phyloP scores from a whole-genome alignment of 2,888 invertebrate species.

The Drosophila fulvimacula region DNA sequence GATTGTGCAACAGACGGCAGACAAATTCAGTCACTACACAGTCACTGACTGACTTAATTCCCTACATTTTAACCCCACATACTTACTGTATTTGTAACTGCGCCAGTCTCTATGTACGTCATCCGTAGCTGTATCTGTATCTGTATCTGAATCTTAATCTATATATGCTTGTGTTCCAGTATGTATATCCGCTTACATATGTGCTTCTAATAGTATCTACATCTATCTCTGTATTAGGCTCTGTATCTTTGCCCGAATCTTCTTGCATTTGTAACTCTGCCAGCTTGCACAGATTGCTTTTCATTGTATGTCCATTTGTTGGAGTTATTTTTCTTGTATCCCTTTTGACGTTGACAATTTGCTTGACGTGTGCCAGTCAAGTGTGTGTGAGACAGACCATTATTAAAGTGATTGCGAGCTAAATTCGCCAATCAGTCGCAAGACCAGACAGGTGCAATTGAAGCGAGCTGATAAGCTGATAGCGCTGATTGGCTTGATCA shows the following conservation, averaged over 20 bases:
- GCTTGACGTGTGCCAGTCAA: conserved; percentile 12
- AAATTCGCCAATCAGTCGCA: conserved; percentile 27
- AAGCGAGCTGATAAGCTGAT: conserved; percentile 45
- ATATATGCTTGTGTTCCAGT: background rate
- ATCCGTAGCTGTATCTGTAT: background rate
- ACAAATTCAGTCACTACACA: conserved; percentile 78
- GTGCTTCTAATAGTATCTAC: background rate
- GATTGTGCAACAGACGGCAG: conserved; percentile 71
- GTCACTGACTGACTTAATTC: conserved; percentile 78
- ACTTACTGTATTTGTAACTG: conserved; percentile 18
- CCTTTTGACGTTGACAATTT: conserved; percentile 37
- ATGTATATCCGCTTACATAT: background rate
- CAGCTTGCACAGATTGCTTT: conserved; percentile 44
- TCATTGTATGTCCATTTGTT: conserved; percentile 25
- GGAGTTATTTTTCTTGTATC: conserved; percentile 17
- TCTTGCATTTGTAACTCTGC: conserved; percentile 9
- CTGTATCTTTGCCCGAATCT: background rate
- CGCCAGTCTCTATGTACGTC: conserved; percentile 1
- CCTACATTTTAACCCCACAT: conserved; percentile 62
- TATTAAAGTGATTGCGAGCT: conserved; percentile 40
- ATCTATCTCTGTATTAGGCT: background rate
- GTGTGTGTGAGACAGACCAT: conserved; percentile 9
- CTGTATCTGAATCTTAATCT: background rate
- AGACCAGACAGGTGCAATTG: conserved; percentile 35
- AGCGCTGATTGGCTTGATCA: conserved; percentile 28